Conservation (phyloP, 2,113 vertebrate genomes). For the Miniopterus natalensis region DNA sequence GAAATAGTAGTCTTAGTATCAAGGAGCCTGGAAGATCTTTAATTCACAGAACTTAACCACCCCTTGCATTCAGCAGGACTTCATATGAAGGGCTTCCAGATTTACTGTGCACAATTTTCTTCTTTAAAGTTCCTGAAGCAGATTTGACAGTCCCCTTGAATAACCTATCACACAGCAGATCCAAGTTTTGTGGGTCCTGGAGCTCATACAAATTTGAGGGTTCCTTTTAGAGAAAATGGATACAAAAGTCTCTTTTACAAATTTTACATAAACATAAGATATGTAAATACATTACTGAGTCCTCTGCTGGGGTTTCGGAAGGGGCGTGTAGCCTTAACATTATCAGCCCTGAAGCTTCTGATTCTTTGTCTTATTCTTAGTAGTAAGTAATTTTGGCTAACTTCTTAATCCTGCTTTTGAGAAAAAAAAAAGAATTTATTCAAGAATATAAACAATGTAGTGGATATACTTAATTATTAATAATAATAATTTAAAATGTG, state of each 20-base stretch:
- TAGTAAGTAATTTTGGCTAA: not conserved
- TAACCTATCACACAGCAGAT: not conserved
- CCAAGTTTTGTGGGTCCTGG: not conserved
- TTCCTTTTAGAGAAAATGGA: conserved; percentile 50
- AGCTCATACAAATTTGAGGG: not conserved
- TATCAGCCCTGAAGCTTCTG: not conserved
- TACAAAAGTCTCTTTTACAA: conserved; percentile 21
- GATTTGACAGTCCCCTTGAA: conserved; percentile 11
- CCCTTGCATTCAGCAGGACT: not conserved
- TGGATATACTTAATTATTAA: not conserved
- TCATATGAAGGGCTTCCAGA: not conserved
- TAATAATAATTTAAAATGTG: not conserved
- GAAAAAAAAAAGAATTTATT: not conserved
- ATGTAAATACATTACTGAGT: not conserved
- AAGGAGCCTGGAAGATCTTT: not conserved
- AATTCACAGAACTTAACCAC: not conserved
- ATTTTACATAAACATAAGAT: conserved; percentile 11
- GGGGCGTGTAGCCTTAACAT: not conserved
- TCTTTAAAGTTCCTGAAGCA: not conserved
- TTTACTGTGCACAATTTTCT: conserved; percentile 16
- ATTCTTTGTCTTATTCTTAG: not conserved
- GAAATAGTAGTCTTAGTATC: not conserved
- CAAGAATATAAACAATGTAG: not conserved
- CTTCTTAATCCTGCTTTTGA: conserved; percentile 23
- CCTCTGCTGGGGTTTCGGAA: not conserved